phyloP scores from a whole-genome alignment of 2,113 vertebrate genomes.

The Anarhynchus alexandrinus region DNA sequence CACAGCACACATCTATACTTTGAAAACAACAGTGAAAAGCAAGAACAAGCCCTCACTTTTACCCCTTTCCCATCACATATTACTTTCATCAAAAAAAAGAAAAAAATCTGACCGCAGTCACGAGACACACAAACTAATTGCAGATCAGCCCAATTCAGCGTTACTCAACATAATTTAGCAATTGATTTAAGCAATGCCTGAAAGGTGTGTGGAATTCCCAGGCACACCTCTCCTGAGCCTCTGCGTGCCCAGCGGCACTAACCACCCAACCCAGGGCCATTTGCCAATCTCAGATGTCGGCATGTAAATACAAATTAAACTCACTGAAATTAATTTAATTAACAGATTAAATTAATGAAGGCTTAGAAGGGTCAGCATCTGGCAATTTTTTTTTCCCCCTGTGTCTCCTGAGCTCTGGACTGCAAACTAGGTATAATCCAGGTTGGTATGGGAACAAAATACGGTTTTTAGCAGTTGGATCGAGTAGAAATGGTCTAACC shows the following conservation, averaged over 20 bases:
- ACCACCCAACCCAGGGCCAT: background rate
- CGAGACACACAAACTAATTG: background rate
- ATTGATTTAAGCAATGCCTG: background rate
- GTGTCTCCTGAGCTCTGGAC: background rate
- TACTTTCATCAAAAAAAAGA: background rate
- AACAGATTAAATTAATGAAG: background rate
- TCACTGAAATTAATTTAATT: background rate
- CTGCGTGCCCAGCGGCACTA: background rate
- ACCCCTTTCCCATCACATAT: background rate
- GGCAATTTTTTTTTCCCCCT: background rate
- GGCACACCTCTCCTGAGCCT: background rate
- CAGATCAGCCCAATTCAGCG: background rate
- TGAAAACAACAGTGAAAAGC: background rate
- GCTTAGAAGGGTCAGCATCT: background rate
- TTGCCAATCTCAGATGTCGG: background rate
- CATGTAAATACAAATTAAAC: background rate
- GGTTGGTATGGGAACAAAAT: background rate
- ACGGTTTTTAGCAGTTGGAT: rapidly evolving
- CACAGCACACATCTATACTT: background rate
- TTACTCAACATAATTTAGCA: background rate
- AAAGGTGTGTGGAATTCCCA: background rate
- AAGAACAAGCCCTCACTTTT: background rate
- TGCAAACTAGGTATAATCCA: background rate
- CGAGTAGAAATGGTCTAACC: background rate
- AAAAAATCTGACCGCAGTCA: background rate